phyloP scores from a whole-genome alignment of 2,888 invertebrate genomes.

The Clanis bilineata region DNA sequence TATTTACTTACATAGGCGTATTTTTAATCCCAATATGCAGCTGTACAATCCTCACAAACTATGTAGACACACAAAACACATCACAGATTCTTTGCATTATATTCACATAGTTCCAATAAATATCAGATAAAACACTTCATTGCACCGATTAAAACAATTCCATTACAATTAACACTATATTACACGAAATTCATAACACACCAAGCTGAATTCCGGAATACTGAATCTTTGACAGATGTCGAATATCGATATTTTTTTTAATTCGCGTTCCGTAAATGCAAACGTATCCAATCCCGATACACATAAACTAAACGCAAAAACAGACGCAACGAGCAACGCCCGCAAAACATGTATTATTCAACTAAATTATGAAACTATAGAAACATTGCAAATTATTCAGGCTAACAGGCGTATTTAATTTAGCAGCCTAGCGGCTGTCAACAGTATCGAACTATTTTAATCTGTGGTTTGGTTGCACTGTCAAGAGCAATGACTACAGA shows the following conservation, averaged over 20 bases:
- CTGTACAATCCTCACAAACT: conserved; percentile 59
- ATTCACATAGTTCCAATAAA: conserved; percentile 52
- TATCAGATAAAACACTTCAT: conserved; percentile 49
- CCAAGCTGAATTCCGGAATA: conserved; percentile 51
- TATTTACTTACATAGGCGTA: conserved; percentile 76
- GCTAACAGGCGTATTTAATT: conserved; percentile 12
- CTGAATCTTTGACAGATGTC: conserved; percentile 63
- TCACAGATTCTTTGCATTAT: conserved; percentile 69
- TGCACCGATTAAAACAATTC: conserved; percentile 42
- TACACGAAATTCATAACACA: conserved; percentile 47
- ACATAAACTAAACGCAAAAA: conserved; percentile 43
- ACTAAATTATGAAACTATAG: conserved; percentile 23
- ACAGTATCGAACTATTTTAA: conserved; percentile 8
- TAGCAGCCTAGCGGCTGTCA: conserved; percentile 29
- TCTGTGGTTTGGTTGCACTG: not conserved
- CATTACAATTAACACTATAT: conserved; percentile 39
- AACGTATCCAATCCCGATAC: conserved; percentile 62
- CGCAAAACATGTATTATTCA: conserved; percentile 34
- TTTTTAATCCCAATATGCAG: conserved; percentile 65
- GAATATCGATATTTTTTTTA: conserved; percentile 47
- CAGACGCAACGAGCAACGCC: conserved; percentile 46
- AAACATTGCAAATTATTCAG: not conserved
- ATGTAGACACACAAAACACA: conserved; percentile 64
- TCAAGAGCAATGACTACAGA: not conserved
- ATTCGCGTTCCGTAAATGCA: conserved; percentile 56